Evolutionary conservation across 2,113 vertebrate species (phyloP).

Genomic region (Limnothrissa miodon): DNA sequence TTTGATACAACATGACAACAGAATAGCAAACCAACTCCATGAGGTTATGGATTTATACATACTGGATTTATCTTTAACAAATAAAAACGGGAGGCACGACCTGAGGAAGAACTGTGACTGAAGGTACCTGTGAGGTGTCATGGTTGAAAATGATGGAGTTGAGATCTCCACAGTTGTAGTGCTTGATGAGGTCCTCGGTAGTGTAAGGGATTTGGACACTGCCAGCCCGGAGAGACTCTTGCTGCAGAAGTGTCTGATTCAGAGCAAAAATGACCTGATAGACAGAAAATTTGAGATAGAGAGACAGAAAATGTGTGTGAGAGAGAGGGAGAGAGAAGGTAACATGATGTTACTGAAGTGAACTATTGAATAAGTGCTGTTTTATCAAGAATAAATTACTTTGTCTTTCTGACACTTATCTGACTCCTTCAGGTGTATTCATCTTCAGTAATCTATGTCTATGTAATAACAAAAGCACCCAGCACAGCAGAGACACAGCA

Average conservation of each 20-base stretch:
- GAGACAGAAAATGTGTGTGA: too few relatives aligned
- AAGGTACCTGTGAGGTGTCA: conserved; percentile 81
- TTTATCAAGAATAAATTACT: background rate
- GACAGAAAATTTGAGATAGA: background rate
- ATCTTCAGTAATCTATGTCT: background rate
- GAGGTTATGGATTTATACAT: too few relatives aligned
- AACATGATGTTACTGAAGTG: background rate
- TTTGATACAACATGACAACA: too few relatives aligned
- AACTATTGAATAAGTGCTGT: background rate
- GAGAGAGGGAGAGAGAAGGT: background rate
- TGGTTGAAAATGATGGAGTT: conserved; percentile 86
- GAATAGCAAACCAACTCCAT: too few relatives aligned
- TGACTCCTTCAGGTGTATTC: background rate
- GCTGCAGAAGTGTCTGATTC: conserved; percentile 85
- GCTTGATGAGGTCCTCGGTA: conserved; percentile 85
- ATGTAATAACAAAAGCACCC: background rate
- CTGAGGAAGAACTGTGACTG: background rate
- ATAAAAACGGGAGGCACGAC: background rate
- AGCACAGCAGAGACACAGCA: background rate
- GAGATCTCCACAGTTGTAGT: conserved; percentile 88
- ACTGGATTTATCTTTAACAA: too few relatives aligned
- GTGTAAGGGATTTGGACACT: conserved; percentile 79
- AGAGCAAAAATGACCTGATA: conserved; percentile 85
- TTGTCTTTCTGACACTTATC: background rate
- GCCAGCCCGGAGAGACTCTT: conserved; percentile 81